Conservation (phyloP, 2,797 vertebrate genomes). For the Anguilla pacifica region DNA sequence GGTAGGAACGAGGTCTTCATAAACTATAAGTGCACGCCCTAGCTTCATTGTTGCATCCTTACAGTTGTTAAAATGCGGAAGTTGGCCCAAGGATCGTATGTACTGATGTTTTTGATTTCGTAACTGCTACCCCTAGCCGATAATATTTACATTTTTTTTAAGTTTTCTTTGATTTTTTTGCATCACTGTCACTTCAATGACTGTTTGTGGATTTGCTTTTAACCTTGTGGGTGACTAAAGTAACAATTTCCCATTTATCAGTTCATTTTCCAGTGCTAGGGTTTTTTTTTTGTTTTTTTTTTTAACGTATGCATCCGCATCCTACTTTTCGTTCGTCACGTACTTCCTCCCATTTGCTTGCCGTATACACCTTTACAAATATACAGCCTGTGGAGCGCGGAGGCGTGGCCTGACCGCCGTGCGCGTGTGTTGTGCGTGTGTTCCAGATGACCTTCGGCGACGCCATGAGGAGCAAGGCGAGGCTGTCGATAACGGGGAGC, state of each 20-base stretch:
- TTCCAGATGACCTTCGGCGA: conserved; percentile 95
- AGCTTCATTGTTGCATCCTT: conserved; percentile 86
- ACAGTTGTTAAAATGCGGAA: conserved; percentile 87
- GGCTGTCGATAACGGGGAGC: conserved; percentile 98
- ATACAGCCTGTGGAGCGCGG: not conserved
- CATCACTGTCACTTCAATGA: conserved; percentile 74
- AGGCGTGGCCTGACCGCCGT: conserved; percentile 17
- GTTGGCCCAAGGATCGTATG: conserved; percentile 83
- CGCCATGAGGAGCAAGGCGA: conserved; percentile 95
- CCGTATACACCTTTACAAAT: not conserved
- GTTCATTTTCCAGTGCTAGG: conserved; percentile 54
- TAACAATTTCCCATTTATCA: not conserved
- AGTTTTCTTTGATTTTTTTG: conserved; percentile 59
- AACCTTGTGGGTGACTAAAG: conserved; percentile 16
- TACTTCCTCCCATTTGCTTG: conserved; percentile 45
- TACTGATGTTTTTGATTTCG: conserved; percentile 78
- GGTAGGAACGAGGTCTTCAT: conserved; percentile 98
- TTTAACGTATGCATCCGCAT: conserved; percentile 61
- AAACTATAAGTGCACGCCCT: conserved; percentile 78
- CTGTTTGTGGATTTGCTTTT: conserved; percentile 50
- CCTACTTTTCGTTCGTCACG: conserved; percentile 57
- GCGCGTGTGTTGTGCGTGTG: conserved; percentile 43
- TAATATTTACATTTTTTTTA: conserved; percentile 68
- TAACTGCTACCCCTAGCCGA: conserved; percentile 47
- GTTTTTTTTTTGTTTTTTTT: too few species aligned